These are phyloP conservation scores for Myxocyprinus asiaticus DNA, from an alignment of 2,113 vertebrate genomes.

Conservation along the genomic window DNA sequence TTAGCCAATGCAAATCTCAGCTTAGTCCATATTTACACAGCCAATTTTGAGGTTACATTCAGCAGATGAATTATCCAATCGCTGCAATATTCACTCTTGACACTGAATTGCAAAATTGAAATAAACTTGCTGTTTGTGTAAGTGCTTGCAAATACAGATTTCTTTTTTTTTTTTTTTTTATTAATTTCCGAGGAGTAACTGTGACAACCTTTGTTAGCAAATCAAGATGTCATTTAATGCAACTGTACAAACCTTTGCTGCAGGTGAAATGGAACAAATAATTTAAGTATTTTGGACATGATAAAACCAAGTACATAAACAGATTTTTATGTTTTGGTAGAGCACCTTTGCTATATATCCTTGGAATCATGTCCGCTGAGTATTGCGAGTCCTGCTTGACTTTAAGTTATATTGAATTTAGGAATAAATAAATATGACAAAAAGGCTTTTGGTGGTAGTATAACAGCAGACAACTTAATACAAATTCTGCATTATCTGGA, in stretches of 20 bases:
- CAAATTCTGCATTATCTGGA: no score
- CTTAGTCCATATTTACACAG: slow-evolving; percentile 58
- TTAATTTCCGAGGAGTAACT: slow-evolving; percentile 16
- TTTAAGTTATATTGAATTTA: background rate
- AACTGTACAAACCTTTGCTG: background rate
- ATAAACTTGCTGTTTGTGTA: slow-evolving; percentile 44
- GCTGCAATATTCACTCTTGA: slow-evolving; percentile 52
- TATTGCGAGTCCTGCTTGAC: background rate
- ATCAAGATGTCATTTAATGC: background rate
- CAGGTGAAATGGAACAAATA: background rate
- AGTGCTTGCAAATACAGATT: slow-evolving; percentile 37
- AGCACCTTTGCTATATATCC: background rate
- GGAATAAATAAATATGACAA: background rate
- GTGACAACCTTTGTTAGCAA: background rate
- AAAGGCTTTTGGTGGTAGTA: background rate
- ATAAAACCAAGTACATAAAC: background rate
- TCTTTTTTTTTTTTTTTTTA: slow-evolving; percentile 29
- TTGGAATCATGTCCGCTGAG: no score
- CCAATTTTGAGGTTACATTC: slow-evolving; percentile 56
- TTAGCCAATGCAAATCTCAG: slow-evolving; percentile 61
- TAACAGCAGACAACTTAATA: background rate
- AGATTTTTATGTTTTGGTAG: background rate
- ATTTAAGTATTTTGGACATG: background rate
- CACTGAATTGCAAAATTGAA: slow-evolving; percentile 36
- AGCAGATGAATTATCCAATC: slow-evolving; percentile 38